Evolutionary conservation across 2,888 invertebrate genomes (phyloP).

Genomic region (Aphrophora alni): DNA sequence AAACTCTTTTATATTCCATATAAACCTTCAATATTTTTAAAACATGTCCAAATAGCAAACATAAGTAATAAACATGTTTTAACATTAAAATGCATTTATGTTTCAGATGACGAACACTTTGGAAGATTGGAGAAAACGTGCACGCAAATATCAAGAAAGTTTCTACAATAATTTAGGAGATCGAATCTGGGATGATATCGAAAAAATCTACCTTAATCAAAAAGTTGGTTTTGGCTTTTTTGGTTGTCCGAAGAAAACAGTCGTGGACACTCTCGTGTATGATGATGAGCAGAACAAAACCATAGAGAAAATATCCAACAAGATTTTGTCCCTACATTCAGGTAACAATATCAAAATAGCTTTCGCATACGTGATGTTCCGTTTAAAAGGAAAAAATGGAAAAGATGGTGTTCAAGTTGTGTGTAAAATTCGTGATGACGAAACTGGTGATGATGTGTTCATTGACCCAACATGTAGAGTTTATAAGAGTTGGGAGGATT

Average conservation of each 20-base stretch:
- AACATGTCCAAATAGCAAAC: no score
- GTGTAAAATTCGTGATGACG: slow-evolving; percentile 24
- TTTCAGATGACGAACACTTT: slow-evolving; percentile 26
- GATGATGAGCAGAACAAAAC: slow-evolving; percentile 12
- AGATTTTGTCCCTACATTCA: slow-evolving; percentile 29
- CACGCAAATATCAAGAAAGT: slow-evolving; percentile 36
- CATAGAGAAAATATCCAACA: slow-evolving; percentile 20
- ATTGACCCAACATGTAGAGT: slow-evolving; percentile 32
- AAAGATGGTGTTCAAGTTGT: slow-evolving; percentile 35
- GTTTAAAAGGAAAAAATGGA: slow-evolving; percentile 19
- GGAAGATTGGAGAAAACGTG: slow-evolving; percentile 29
- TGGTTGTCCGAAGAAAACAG: slow-evolving; percentile 10
- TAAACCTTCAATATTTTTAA: no score
- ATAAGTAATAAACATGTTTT: no score
- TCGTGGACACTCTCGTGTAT: slow-evolving; percentile 12
- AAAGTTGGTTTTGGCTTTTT: slow-evolving; percentile 36
- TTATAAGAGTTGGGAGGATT: slow-evolving; percentile 34
- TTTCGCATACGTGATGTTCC: slow-evolving; percentile 21
- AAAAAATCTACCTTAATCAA: background rate
- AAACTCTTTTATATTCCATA: no score
- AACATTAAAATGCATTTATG: no score
- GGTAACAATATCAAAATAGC: slow-evolving; percentile 17
- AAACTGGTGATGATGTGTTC: slow-evolving; percentile 23
- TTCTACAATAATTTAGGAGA: slow-evolving; percentile 34
- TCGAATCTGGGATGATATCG: slow-evolving; percentile 26